These are phyloP conservation scores for Pseudocheirus occidentalis DNA, from an alignment of 2,797 vertebrate genomes.

Conservation along the genomic window DNA sequence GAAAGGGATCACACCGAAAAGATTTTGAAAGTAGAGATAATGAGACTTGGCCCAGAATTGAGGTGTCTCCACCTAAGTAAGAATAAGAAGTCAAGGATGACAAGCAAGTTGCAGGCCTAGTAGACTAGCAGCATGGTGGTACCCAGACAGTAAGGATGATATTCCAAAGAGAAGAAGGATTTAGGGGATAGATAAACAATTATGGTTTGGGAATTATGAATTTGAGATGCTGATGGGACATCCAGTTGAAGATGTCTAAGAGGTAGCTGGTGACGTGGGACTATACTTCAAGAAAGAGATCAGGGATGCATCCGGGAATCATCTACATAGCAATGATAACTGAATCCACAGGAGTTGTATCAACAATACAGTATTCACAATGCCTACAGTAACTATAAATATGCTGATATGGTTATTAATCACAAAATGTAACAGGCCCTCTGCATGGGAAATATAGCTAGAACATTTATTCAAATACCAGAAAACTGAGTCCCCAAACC, in stretches of 20 bases:
- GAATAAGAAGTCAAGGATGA: neutral
- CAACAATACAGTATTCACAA: no score
- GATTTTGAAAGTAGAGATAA: neutral
- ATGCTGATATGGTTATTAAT: no score
- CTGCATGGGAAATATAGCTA: no score
- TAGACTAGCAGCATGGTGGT: neutral
- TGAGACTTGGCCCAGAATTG: neutral
- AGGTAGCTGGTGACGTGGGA: neutral
- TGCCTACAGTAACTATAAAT: no score
- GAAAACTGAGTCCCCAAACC: no score
- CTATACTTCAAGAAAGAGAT: neutral
- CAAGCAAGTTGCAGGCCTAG: neutral
- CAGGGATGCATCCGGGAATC: neutral
- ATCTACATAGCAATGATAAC: neutral
- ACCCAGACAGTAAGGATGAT: neutral
- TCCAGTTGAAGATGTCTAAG: neutral
- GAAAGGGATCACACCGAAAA: neutral
- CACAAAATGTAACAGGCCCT: no score
- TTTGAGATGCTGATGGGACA: neutral
- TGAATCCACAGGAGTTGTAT: neutral
- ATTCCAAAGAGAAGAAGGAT: neutral
- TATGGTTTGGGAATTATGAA: neutral
- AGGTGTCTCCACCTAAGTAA: no score
- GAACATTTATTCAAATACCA: no score
- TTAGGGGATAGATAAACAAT: neutral